Base-by-base conservation (phyloP, 2,797 vertebrate species). In the Melanotaenia maccullochi region DNA sequence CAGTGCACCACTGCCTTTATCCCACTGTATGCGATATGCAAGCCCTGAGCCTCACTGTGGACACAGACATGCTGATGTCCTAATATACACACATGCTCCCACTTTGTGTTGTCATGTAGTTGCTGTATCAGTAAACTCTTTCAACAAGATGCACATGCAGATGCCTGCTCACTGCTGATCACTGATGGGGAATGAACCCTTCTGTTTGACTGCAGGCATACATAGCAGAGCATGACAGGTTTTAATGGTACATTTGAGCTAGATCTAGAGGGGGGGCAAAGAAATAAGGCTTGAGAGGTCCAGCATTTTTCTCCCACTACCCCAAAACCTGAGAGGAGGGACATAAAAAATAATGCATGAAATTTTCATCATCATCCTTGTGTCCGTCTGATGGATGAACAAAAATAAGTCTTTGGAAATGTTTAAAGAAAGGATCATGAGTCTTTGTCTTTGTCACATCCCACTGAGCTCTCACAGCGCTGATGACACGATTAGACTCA, bases 231-330 rank as follows among this genome's bases (percentile, higher is more conserved):
- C 78, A 86, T 91, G 90, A 90, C 86, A 87, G 83, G 89, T 91
- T 92, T 91, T 92, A 88, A 93, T 87, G 89, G 84, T 90, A 84
- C 89, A 90, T 94, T 92, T 91, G 82, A 89, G 88, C 84, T 76
- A 88, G 74, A 81, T 87, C 83, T 72, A 18, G 71, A 33, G 77
- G 65, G 71, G 33, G 36, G 74, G 24, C 1, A 52, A 49, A 11
- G 52, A 42, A 16, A 52, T 71, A 7, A 63, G 28, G 36, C 16
- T 62, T 6, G 3, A 55, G 14, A 20, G 7, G 7, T 33, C 18
- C 24, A 38, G 24, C 22, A 30, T 20, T 38, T 38, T 32, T 22
- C 38, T 30, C 20, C 25, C 13, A 42, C 40, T 44, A 25, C 55
- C 25, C 0, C 22, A 51, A 42, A 32, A 33, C 75, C 75, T 58